Evolutionary conservation across 2,888 invertebrate species (phyloP).

Genomic region (Idaea straminata): DNA sequence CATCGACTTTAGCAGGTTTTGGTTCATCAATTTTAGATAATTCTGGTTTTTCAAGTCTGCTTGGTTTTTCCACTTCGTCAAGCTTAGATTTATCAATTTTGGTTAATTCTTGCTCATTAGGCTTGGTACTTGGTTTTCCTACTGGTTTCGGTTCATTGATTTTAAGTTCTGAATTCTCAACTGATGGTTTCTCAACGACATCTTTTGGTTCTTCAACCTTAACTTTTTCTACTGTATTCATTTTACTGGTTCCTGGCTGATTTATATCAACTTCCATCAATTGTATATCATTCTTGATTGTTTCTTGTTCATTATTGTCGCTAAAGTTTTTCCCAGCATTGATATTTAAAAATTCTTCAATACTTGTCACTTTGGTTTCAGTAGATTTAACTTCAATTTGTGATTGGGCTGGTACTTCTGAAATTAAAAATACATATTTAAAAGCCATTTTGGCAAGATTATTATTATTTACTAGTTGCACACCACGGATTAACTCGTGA

Average conservation of each 20-base stretch:
- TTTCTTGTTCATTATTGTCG: background rate
- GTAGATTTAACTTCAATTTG: conserved; percentile 6
- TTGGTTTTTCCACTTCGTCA: background rate
- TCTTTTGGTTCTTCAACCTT: background rate
- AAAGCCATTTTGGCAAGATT: too few relatives aligned
- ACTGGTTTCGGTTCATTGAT: background rate
- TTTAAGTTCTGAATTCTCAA: background rate
- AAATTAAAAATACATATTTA: background rate
- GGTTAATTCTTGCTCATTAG: background rate
- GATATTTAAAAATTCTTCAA: background rate
- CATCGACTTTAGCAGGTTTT: background rate
- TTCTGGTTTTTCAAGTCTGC: background rate
- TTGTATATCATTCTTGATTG: background rate
- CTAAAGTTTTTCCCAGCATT: background rate
- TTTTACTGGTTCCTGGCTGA: conserved; percentile 4
- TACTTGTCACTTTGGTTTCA: background rate
- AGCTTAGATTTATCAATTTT: background rate
- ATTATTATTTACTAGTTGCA: background rate
- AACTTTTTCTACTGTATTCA: conserved; percentile 8
- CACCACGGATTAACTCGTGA: background rate
- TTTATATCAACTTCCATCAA: background rate
- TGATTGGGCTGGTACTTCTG: conserved; percentile 10
- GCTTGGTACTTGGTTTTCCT: background rate
- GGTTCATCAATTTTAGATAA: background rate
- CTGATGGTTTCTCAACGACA: background rate